Evolutionary conservation across 2,888 invertebrate genomes (phyloP), one percentile per base, ranked within the genome.

Genomic region (Hypomecis atomaria): DNA sequence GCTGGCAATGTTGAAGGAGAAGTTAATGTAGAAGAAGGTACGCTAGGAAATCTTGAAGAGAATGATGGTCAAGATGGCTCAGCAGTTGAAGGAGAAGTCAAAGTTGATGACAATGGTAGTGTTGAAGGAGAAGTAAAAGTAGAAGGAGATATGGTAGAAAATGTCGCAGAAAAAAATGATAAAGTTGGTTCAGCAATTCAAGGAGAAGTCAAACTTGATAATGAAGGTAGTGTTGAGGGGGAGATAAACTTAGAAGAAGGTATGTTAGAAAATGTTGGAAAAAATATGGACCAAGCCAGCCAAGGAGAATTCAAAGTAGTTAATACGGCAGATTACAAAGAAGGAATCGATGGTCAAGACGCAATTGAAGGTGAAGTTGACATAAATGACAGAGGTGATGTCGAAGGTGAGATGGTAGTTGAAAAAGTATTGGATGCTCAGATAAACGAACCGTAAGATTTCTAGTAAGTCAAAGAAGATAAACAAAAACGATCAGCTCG

Each of bases 11-110:
- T 47, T 3, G 49, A 36, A 49, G 11, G 13, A 38, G 8, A 38
- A 52, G n/a, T n/a, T 11, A 53, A 33, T 37, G 37, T 42, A 33
- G 53, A 5, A 42, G 33, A 42, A 40, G 4, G 7, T 34, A 36
- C 9, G 10, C 2, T 9, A 23, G 40, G 5, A 53, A 10, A n/a
- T 33, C 10, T 23, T 23, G 23, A 23, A 53, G 38, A 36, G 5
- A 50, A 3, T 38, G 7, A 4, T 7, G 13, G 38, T 10, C 13
- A 8, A 50, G 50, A 8, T 50, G 38, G 3, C 3, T 1, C 13
- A 33, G 54, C 8, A 34, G 34, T 55, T 6, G 37, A 48, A 37
- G 48, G 49, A 38, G 42, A 59, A n/a, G n/a, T 59, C 5, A 36
- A 37, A 1, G 0, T 58, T 43, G 34, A 56, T 52, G 40, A 52